A percentile compares a stretch with the other conserved stretches of the same genome.
Conservation (phyloP, 1,140 invertebrate genomes). For the Wiebesia pumilae region DNA sequence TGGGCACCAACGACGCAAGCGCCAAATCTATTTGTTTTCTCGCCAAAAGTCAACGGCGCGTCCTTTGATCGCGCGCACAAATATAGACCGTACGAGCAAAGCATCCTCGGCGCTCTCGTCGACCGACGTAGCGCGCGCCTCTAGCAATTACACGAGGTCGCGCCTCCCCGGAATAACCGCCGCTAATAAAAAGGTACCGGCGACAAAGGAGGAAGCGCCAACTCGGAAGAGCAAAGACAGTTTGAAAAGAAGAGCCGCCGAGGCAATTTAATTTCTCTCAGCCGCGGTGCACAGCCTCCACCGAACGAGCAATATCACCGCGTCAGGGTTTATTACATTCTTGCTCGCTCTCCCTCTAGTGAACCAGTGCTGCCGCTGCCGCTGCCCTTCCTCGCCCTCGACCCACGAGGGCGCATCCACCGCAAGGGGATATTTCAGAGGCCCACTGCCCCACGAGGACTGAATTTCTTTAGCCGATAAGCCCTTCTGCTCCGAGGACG, state of each 20-base stretch:
- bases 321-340: slow-evolving; percentile 67
- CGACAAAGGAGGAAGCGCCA: not conserved
- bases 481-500: too few species aligned
- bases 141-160: slow-evolving; percentile 57
- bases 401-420: too few species aligned
- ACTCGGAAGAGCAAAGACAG: slow-evolving; percentile 11
- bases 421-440: too few species aligned
- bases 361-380: too few species aligned
- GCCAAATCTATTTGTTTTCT: not conserved
- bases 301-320: slow-evolving; percentile 52
- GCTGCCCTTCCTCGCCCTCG: not conserved
- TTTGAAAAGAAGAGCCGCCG: slow-evolving; percentile 47
- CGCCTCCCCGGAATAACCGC: slow-evolving; percentile 11
- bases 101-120: too few species aligned
- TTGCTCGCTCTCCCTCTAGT: slow-evolving; percentile 49
- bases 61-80: not conserved
- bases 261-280: slow-evolving; percentile 63
- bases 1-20: not conserved
- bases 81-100: not conserved
- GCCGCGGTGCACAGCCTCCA: slow-evolving; percentile 48
- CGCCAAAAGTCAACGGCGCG: not conserved
- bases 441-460: too few species aligned
- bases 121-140: not conserved
- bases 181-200: slow-evolving; percentile 48
- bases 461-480: too few species aligned